Percentiles rank a stretch among this genome's conserved stretches.
Evolutionary conservation across 2,113 vertebrate genomes (phyloP).

Genomic region (Xenus cinereus): DNA sequence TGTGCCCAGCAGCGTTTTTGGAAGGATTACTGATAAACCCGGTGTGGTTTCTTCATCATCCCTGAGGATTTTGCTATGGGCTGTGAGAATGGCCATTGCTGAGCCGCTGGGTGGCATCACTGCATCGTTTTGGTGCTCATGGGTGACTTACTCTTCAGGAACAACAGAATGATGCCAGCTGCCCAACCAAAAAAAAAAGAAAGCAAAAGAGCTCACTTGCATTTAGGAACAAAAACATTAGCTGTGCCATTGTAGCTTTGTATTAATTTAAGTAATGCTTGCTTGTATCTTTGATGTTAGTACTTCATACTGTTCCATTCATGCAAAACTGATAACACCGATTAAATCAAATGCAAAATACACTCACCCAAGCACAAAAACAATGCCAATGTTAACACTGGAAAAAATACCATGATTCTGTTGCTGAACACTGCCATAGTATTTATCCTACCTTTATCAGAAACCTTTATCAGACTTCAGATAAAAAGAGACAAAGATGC

Average conservation of each 20-base stretch:
- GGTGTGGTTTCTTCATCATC: accelerated
- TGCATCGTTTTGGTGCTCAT: background rate
- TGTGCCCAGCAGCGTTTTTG: background rate
- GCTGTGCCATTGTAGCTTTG: background rate
- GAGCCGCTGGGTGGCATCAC: conserved; percentile 42
- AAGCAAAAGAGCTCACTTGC: background rate
- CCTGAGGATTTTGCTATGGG: background rate
- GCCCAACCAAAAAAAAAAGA: background rate
- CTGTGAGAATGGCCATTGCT: background rate
- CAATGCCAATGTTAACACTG: background rate
- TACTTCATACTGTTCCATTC: background rate
- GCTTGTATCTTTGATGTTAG: background rate
- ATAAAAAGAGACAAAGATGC: background rate
- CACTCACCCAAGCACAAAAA: background rate
- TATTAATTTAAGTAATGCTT: background rate
- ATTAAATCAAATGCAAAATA: background rate
- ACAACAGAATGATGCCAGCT: background rate
- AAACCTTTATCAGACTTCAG: background rate
- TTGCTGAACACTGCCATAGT: background rate
- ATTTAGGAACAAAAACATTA: background rate
- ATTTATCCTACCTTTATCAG: background rate
- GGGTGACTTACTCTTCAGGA: background rate
- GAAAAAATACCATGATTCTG: background rate
- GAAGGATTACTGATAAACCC: background rate
- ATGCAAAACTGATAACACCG: background rate